Evolutionary conservation across 2,113 vertebrate species (phyloP).

Genomic region (Mormoops blainvillei): DNA sequence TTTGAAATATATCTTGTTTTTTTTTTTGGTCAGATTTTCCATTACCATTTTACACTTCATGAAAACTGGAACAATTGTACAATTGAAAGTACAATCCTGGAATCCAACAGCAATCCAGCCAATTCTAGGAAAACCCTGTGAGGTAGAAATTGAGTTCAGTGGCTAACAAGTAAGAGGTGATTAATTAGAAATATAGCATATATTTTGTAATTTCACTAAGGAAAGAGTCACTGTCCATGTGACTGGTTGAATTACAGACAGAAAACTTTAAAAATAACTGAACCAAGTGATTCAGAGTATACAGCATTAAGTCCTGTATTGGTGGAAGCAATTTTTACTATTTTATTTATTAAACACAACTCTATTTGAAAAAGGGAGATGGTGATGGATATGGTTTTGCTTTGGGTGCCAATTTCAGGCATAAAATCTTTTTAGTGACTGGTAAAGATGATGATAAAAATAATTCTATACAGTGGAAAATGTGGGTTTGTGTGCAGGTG

Average conservation of each 20-base stretch:
- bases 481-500: not conserved
- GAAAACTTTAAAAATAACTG: constrained; percentile 46
- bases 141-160: constrained; percentile 43
- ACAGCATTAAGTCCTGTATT: constrained; percentile 17
- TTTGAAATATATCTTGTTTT: constrained; percentile 43
- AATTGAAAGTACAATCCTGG: constrained; percentile 35
- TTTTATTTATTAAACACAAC: constrained; percentile 50
- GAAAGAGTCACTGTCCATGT: not conserved
- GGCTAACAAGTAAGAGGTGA: constrained; percentile 24
- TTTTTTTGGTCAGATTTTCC: constrained; percentile 31
- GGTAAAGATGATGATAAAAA: constrained; percentile 61
- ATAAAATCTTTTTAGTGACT: constrained; percentile 49
- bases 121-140: not conserved
- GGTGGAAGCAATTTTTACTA: constrained; percentile 34
- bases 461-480: constrained; percentile 29
- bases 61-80: constrained; percentile 53
- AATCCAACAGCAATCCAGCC: constrained; percentile 24
- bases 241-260: not conserved
- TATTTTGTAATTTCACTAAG: constrained; percentile 47
- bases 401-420: constrained; percentile 53
- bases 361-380: constrained; percentile 27
- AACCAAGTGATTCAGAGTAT: constrained; percentile 40
- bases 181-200: constrained; percentile 55
- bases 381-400: constrained; percentile 31
- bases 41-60: constrained; percentile 34